A percentile compares a stretch with the other conserved stretches of the same genome.
Conservation (phyloP, 37 sponge, comb jelly and placozoan genomes). For the Mnemiopsis leidyi region DNA sequence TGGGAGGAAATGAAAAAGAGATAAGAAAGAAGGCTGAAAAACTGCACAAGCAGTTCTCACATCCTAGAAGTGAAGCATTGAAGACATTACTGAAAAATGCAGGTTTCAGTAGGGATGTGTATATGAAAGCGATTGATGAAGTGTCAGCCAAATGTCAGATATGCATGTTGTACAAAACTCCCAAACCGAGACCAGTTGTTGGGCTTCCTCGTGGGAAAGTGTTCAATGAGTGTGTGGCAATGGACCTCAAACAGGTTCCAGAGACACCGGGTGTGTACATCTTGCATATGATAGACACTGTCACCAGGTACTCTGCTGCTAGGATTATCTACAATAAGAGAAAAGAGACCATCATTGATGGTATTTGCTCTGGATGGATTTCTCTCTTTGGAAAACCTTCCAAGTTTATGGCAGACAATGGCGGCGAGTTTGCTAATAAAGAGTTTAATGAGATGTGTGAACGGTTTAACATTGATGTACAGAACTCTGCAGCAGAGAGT, state of each 20-base stretch:
- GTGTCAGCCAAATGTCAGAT: neutral
- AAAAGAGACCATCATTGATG: neutral
- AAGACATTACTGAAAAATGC: neutral
- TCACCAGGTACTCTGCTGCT: neutral
- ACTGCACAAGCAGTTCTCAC: neutral
- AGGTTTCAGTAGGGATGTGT: neutral
- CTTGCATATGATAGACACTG: neutral
- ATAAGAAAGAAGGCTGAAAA: neutral
- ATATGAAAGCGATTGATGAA: neutral
- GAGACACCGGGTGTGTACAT: neutral
- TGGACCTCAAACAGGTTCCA: neutral
- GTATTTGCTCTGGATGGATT: neutral
- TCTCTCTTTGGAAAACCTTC: neutral
- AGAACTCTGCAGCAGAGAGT: neutral
- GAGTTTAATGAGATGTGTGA: slow-evolving; percentile 18
- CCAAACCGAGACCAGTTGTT: neutral
- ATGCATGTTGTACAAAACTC: neutral
- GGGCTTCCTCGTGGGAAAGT: neutral
- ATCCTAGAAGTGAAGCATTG: neutral
- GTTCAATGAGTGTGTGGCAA: too few species aligned
- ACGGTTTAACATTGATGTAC: neutral
- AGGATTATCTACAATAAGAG: neutral
- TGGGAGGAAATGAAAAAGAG: neutral
- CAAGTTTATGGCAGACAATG: neutral
- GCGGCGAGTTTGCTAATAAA: neutral